Conservation (phyloP, 2,797 vertebrate species). For the Odontamblyopus lacepedii region DNA sequence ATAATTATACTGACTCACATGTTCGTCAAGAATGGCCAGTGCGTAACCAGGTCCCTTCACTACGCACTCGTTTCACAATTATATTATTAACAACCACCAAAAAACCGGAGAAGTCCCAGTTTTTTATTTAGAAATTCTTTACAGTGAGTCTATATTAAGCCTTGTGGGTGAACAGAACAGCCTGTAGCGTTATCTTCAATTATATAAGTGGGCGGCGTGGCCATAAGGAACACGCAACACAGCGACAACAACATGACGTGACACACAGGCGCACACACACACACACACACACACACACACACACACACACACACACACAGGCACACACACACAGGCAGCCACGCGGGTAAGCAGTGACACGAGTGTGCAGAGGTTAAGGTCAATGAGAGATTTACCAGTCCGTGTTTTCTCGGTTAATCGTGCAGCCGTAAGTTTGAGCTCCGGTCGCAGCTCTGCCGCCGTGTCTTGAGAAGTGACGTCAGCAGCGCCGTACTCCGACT, state of each 20-base stretch:
- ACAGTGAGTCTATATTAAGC: no score
- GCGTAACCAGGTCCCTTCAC: no score
- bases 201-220: constrained; percentile 48
- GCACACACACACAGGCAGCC: accelerated
- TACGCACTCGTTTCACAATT: no score
- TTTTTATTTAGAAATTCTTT: no score
- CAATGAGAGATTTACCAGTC: constrained; percentile 58
- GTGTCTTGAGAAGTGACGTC: constrained; percentile 51
- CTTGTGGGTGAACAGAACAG: constrained; percentile 12
- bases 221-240: not conserved
- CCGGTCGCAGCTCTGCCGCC: not conserved
- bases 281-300: not conserved
- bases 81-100: no score
- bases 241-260: not conserved
- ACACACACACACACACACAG: not conserved
- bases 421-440: constrained; percentile 33
- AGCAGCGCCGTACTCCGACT: constrained; percentile 29
- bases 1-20: no score
- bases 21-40: no score
- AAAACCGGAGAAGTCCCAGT: no score
- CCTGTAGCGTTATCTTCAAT: constrained; percentile 23
- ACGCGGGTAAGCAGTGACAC: constrained; percentile 13
- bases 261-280: not conserved
- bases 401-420: constrained; percentile 45
- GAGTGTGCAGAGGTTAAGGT: constrained; percentile 26